Percentiles rank a stretch among this genome's conserved stretches.
Evolutionary conservation across 2,888 invertebrate species (phyloP).

Genomic region (Chydorus sphaericus): DNA sequence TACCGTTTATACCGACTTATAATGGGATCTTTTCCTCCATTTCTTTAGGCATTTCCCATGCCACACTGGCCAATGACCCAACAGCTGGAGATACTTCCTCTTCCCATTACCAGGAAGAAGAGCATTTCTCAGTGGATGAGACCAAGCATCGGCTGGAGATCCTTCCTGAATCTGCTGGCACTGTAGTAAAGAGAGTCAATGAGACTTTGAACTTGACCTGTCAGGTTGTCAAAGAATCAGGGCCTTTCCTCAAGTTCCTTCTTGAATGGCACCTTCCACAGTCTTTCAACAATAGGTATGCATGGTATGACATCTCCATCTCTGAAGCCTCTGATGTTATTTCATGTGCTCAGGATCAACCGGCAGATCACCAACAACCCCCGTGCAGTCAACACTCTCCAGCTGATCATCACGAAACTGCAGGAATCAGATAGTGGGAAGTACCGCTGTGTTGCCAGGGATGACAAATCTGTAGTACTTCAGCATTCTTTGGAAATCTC

Average conservation of each 20-base stretch:
- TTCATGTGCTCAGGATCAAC: background rate
- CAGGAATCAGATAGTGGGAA: constrained; percentile 11
- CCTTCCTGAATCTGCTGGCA: constrained; percentile 2
- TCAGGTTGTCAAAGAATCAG: constrained; percentile 5
- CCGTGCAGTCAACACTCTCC: constrained; percentile 1
- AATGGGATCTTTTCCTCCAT: too few relatives aligned
- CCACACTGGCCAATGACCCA: too few relatives aligned
- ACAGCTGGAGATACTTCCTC: too few relatives aligned
- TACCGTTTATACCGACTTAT: too few relatives aligned
- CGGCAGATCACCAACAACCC: constrained; percentile 1
- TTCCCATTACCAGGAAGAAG: background rate
- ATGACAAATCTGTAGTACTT: background rate
- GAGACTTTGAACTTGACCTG: constrained; percentile 10
- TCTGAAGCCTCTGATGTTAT: background rate
- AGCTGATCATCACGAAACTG: constrained; percentile 6
- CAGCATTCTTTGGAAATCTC: background rate
- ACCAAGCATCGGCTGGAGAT: constrained; percentile 7
- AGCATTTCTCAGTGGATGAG: background rate
- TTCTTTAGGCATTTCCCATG: too few relatives aligned
- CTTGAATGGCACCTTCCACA: constrained; percentile 12
- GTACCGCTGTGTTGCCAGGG: constrained; percentile 9
- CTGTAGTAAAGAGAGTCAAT: background rate
- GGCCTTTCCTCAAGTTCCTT: constrained; percentile 9
- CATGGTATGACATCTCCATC: background rate
- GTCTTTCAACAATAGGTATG: constrained; percentile 2